Evolutionary conservation across 2,113 vertebrate genomes (phyloP).

Genomic region (Romanogobio albipinnatus): DNA sequence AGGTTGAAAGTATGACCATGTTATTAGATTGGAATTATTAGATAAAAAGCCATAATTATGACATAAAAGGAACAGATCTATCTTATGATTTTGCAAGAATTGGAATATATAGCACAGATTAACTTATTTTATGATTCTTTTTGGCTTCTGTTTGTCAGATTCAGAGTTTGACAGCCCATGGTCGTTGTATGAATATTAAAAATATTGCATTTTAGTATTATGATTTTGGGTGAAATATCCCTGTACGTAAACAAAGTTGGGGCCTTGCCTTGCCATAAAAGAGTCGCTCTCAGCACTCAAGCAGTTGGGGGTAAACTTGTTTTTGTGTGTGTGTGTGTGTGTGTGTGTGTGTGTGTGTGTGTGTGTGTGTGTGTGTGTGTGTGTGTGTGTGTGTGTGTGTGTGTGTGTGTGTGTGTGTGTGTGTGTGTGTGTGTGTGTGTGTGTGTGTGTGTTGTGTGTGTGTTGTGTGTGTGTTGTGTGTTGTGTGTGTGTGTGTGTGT

Average conservation of each 20-base stretch:
- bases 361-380: too few relatives aligned
- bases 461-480: neutral
- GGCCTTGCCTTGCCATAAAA: neutral
- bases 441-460: neutral
- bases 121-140: neutral
- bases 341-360: neutral
- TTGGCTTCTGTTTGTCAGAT: neutral
- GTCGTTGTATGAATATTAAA: neutral
- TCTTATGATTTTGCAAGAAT: neutral
- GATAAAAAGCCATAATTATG: neutral
- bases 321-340: too few relatives aligned
- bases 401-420: neutral
- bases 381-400: too few relatives aligned
- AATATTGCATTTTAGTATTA: neutral
- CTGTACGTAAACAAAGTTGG: neutral
- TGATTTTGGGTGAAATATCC: neutral
- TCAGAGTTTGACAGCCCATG: neutral
- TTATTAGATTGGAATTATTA: neutral
- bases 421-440: neutral
- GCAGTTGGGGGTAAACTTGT: constrained; percentile 43
- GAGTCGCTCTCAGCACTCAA: neutral
- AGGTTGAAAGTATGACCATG: too few relatives aligned
- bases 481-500: neutral
- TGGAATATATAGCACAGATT: neutral
- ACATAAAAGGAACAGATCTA: neutral